phyloP scores from a whole-genome alignment of 2,113 vertebrate species.

The Forbesichthys papilliferus region DNA sequence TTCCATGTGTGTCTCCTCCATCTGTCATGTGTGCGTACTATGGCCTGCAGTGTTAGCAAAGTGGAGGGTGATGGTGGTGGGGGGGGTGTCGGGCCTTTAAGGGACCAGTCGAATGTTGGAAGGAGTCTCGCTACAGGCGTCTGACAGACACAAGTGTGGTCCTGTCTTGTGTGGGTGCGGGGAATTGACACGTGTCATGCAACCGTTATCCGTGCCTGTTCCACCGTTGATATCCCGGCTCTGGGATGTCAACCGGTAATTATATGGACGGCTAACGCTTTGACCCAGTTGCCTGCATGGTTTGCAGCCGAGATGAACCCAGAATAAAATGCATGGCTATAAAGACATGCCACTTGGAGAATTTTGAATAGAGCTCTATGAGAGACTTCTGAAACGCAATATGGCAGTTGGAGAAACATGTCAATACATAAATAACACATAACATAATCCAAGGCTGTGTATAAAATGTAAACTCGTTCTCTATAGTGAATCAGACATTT shows the following conservation, averaged over 20 bases:
- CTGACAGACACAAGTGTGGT: constrained; percentile 35
- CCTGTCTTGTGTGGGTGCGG: constrained; percentile 20
- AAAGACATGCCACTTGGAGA: too few relatives aligned
- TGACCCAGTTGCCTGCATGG: not conserved
- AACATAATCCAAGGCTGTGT: too few relatives aligned
- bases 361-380: too few relatives aligned
- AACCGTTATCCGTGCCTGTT: not conserved
- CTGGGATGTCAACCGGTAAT: not conserved
- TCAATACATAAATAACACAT: too few relatives aligned
- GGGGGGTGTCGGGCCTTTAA: not conserved
- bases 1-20: not conserved
- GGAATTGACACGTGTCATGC: not conserved
- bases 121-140: not conserved
- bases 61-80: too few relatives aligned
- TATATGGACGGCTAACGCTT: not conserved
- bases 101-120: not conserved
- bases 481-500: too few relatives aligned
- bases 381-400: too few relatives aligned
- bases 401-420: too few relatives aligned
- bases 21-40: not conserved
- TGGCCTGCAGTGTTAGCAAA: not conserved
- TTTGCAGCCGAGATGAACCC: not conserved
- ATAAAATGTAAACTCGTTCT: too few relatives aligned
- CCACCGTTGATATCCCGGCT: constrained; percentile 1
- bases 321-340: too few relatives aligned